Evolutionary conservation across 2,888 invertebrate genomes (phyloP), one percentile per base, ranked within the genome.

Genomic region (Cepaea hortensis): DNA sequence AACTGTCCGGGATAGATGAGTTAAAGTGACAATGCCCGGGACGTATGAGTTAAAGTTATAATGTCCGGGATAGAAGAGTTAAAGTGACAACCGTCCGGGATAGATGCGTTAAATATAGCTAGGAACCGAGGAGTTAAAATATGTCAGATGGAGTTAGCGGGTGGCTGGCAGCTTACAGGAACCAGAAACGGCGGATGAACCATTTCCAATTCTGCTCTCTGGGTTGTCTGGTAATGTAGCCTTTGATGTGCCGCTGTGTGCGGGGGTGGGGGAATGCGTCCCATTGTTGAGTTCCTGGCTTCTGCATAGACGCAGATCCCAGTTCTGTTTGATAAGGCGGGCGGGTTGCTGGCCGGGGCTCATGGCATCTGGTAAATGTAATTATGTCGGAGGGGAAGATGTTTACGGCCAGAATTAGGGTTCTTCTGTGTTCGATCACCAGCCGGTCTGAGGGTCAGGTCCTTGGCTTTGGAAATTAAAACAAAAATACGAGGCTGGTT

Each of bases 271-370:
- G 18, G 23, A 72, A 73, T 73, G 50, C 50, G 48, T 20, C 46
- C 72, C 35, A 82, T 82, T 82, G 82, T 82, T 82, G 82, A 82
- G 72, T 82, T 73, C 82, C 72, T 55, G 73, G 55, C 13, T 35
- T 73, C 73, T 72, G 73, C 3, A 55, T 81, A 3, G 55, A 50
- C 72, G n/a, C 82, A 82, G 82, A 82, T 55, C 82, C 35, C 23
- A 18, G 55, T 3, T 82, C 82, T 82, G 82, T 82, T 82, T 70
- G 82, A 82, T 82, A 82, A 82, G 72, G 82, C 23, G 23, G 55
- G 55, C 73, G 73, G 61, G 3, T 23, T 73, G 82, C 82, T 50
- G 55, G 20, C 82, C 55, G 20, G 55, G 82, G 55, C 35, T 2
- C 55, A 55, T 18, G 46, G 82, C 82, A 82, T 82, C 82, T 82